Conservation (phyloP, 2,888 invertebrate species). For the Elysia crispata region DNA sequence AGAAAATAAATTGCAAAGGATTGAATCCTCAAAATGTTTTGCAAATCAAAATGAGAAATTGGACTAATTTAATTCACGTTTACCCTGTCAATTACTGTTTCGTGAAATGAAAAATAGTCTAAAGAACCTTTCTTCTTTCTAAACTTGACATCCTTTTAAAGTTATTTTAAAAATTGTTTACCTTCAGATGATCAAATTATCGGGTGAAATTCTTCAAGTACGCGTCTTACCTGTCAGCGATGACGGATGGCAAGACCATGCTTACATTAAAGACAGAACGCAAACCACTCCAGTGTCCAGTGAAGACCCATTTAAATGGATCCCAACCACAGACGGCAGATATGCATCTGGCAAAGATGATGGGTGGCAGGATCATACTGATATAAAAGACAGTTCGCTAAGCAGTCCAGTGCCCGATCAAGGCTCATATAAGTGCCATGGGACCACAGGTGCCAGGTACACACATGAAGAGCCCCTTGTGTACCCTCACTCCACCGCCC, state of each 20-base stretch:
- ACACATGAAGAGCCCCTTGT: conserved; percentile 1
- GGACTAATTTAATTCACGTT: too few species aligned
- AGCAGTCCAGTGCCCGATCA: too few species aligned
- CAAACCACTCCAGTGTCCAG: background rate
- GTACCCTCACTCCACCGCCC: conserved; percentile 29
- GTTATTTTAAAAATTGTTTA: background rate
- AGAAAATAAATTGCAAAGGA: too few species aligned
- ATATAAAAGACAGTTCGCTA: too few species aligned
- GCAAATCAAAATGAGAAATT: too few species aligned
- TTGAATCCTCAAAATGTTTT: too few species aligned
- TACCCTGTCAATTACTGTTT: too few species aligned
- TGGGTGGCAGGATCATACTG: too few species aligned
- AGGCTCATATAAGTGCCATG: too few species aligned
- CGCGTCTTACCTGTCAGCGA: conserved; percentile 31
- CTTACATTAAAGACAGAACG: background rate
- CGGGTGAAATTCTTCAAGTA: conserved; percentile 37
- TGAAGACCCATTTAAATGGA: conserved; percentile 3
- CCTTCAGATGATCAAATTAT: conserved; percentile 31
- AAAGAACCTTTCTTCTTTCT: background rate
- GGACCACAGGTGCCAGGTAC: too few species aligned
- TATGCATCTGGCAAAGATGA: background rate
- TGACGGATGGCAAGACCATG: background rate
- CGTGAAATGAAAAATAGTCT: too few species aligned
- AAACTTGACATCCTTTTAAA: too few species aligned
- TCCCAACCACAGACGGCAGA: conserved; percentile 42